These are phyloP conservation scores for Nezara viridula DNA, from an alignment of 2,888 invertebrate genomes.

Conservation along the genomic window DNA sequence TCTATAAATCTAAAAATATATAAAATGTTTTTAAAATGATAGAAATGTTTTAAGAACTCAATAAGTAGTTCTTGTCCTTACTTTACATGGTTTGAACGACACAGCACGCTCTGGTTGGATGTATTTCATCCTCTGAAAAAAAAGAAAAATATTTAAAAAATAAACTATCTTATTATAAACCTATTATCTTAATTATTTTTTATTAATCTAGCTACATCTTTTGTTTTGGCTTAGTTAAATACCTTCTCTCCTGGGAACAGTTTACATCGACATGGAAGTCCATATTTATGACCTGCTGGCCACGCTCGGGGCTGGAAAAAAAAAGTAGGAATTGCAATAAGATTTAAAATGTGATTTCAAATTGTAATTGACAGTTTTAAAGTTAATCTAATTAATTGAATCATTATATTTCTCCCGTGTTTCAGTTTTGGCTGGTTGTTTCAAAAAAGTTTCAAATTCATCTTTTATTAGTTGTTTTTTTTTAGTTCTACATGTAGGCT, in stretches of 20 bases:
- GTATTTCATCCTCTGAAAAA: constrained; percentile 64
- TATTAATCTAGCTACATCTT: not conserved
- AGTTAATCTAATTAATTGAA: too few species aligned
- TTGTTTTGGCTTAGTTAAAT: not conserved
- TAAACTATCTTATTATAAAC: not conserved
- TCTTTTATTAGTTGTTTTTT: too few species aligned
- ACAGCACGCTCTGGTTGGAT: constrained; percentile 64
- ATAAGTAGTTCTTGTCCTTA: not conserved
- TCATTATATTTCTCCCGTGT: too few species aligned
- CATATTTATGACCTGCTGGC: constrained; percentile 67
- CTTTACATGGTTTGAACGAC: constrained; percentile 64
- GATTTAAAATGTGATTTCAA: too few species aligned
- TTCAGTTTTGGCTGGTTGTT: too few species aligned
- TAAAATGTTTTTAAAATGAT: not conserved
- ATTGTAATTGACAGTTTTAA: too few species aligned
- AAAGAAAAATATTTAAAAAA: not conserved
- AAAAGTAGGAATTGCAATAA: not conserved
- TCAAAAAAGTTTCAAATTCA: too few species aligned
- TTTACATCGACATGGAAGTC: constrained; percentile 65
- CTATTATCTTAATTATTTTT: too few species aligned
- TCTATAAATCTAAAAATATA: constrained; percentile 65
- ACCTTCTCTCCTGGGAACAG: constrained; percentile 62
- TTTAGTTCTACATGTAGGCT: too few species aligned
- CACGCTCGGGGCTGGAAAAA: constrained; percentile 60
- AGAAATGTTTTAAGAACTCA: too few species aligned